Evolutionary conservation across 2,797 vertebrate genomes (phyloP), one percentile per base, ranked within the genome.

Genomic region (Philypnodon macrostomus): DNA sequence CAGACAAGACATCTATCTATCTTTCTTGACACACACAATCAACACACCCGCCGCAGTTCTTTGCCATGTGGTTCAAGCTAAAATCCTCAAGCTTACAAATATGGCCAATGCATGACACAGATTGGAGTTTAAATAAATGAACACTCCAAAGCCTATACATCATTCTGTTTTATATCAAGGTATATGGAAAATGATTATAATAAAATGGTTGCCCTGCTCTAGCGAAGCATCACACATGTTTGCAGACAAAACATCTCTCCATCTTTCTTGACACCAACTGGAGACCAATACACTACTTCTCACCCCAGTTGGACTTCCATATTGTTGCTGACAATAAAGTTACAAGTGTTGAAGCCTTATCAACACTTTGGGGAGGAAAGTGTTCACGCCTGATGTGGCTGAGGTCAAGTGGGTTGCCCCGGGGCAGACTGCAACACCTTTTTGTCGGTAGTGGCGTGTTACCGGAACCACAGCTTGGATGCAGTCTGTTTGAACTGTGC

Each of bases 281-380:
- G 34, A 40, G 48, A 45, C 41, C 53, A 12, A 54, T 19, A 29
- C 47, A 11, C 37, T 60, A 41, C 47, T 51, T 3, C 61, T 66
- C 68, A 5, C 13, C 50, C 30, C 52, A 4, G 29, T 14, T 41
- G n/a, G n/a, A 17, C 32, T 59, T 67, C 71, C 84, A 77, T 84
- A 79, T 82, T 83, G 79, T 58, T 60, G 49, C 67, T 78, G 85
- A 82, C 83, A 81, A 81, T 81, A 75, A 82, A 80, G 53, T 67
- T 45, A 19, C 29, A 47, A 58, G 75, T 82, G 77, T 76, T 77
- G 53, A 73, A 75, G 74, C 4, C 17, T 60, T 60, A 80, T 75
- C 70, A 79, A 70, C 83, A 75, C 81, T 69, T 66, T 58, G 54
- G n/a, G 12, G 1, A 52, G 27, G 67, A 62, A 63, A 64, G 61